Percentiles rank a stretch among this genome's conserved stretches.
These are phyloP conservation scores for Campodea augens DNA, from an alignment of 1,140 invertebrate genomes.

Conservation along the genomic window DNA sequence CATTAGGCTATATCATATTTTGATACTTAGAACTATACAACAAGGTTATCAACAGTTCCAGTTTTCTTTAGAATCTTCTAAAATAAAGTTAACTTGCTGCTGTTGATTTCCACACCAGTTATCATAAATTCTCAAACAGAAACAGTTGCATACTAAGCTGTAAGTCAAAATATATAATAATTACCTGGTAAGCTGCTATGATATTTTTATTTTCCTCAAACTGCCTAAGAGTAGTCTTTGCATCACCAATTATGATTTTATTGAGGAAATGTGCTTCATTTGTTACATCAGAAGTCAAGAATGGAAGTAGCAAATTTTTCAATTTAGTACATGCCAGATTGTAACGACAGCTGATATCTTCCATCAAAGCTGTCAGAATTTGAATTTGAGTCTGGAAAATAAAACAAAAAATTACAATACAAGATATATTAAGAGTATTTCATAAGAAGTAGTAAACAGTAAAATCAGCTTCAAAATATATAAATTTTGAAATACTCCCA, in stretches of 20 bases:
- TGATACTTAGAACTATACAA: too few relatives aligned
- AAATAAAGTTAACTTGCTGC: too few relatives aligned
- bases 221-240: too few relatives aligned
- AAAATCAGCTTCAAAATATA: background rate
- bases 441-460: background rate
- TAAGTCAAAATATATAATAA: background rate
- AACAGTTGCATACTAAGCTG: too few relatives aligned
- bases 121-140: too few relatives aligned
- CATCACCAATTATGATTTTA: too few relatives aligned
- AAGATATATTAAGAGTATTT: conserved; percentile 4
- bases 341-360: conserved; percentile 64
- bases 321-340: conserved; percentile 64
- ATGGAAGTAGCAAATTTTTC: conserved; percentile 48
- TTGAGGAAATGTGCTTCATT: conserved; percentile 61
- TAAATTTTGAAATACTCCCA: conserved; percentile 9
- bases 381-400: conserved; percentile 32
- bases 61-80: too few relatives aligned
- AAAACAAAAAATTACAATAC: conserved; percentile 3
- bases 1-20: too few relatives aligned
- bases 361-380: conserved; percentile 36
- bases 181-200: conserved; percentile 52
- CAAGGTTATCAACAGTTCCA: too few relatives aligned
- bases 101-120: too few relatives aligned
- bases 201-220: conserved; percentile 42
- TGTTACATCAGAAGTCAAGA: conserved; percentile 50